phyloP scores from a whole-genome alignment of 2,888 invertebrate species.

The Euplagia quadripunctaria region DNA sequence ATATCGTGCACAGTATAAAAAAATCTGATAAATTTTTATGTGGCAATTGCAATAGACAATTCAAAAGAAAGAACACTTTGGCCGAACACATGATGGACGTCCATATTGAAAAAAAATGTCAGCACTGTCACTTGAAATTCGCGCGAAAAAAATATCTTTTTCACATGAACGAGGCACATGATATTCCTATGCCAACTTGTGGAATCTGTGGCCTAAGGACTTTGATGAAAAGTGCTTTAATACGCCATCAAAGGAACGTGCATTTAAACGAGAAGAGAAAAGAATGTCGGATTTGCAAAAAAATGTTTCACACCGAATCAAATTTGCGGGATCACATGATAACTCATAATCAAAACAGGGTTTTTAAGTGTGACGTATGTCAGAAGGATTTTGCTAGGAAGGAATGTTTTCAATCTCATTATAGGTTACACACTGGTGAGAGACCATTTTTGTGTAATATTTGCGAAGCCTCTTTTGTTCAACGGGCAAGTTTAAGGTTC shows the following conservation, averaged over 20 bases:
- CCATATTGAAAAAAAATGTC: conserved; percentile 47
- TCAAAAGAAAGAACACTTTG: conserved; percentile 55
- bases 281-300: conserved; percentile 51
- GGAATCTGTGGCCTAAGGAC: conserved; percentile 49
- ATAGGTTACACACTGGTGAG: conserved; percentile 30
- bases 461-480: conserved; percentile 65
- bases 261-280: conserved; percentile 55
- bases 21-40: conserved; percentile 42
- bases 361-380: conserved; percentile 47
- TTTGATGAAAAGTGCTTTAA: conserved; percentile 29
- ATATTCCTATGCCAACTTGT: conserved; percentile 55
- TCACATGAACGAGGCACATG: conserved; percentile 55
- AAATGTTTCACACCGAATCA: conserved; percentile 53
- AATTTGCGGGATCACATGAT: conserved; percentile 56
- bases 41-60: conserved; percentile 43
- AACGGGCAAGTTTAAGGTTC: conserved; percentile 59
- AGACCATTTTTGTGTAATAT: conserved; percentile 49
- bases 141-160: conserved; percentile 44
- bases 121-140: conserved; percentile 39
- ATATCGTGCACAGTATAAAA: background rate
- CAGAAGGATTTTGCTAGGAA: conserved; percentile 31
- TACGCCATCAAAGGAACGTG: conserved; percentile 55
- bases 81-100: conserved; percentile 51
- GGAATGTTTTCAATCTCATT: conserved; percentile 12
- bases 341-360: conserved; percentile 45